These are phyloP conservation scores for Acanthococcus lagerstroemiae DNA, from an alignment of 2,888 invertebrate genomes.

Conservation along the genomic window DNA sequence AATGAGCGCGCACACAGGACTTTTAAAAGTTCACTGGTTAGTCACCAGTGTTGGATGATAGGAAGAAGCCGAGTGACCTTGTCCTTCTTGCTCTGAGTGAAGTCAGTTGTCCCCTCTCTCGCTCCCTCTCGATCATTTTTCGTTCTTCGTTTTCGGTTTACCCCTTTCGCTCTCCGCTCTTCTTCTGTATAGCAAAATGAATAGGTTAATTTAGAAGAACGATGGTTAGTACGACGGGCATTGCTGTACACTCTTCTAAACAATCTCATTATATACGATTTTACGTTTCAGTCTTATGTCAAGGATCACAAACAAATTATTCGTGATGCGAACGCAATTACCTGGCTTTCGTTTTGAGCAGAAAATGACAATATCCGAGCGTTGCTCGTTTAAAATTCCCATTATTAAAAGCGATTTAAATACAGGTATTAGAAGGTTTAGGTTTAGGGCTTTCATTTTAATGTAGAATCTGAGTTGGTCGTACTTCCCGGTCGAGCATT, in stretches of 20 bases:
- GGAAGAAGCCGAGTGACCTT: constrained; percentile 14
- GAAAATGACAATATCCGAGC: constrained; percentile 18
- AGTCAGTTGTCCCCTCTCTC: constrained; percentile 13
- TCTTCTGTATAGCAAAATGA: neutral
- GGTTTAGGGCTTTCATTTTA: too few species aligned
- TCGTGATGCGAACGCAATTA: constrained; percentile 30
- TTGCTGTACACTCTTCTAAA: constrained; percentile 17
- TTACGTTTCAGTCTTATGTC: constrained; percentile 27
- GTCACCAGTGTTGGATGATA: constrained; percentile 10
- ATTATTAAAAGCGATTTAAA: too few species aligned
- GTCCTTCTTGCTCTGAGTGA: constrained; percentile 24
- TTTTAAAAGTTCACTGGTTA: constrained; percentile 18
- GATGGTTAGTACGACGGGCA: constrained; percentile 4
- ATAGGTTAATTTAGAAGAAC: constrained; percentile 23
- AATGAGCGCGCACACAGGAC: constrained; percentile 19
- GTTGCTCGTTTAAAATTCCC: neutral
- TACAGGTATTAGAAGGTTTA: too few species aligned
- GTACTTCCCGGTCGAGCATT: too few species aligned
- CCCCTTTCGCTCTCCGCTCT: neutral
- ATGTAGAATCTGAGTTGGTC: too few species aligned
- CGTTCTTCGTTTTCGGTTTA: neutral
- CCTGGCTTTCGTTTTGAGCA: constrained; percentile 21
- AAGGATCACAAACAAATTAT: constrained; percentile 29
- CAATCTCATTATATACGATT: constrained; percentile 28
- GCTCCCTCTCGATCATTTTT: neutral